These are phyloP conservation scores for Urophycis tenuis DNA, from an alignment of 2,797 vertebrate species.

Conservation along the genomic window DNA sequence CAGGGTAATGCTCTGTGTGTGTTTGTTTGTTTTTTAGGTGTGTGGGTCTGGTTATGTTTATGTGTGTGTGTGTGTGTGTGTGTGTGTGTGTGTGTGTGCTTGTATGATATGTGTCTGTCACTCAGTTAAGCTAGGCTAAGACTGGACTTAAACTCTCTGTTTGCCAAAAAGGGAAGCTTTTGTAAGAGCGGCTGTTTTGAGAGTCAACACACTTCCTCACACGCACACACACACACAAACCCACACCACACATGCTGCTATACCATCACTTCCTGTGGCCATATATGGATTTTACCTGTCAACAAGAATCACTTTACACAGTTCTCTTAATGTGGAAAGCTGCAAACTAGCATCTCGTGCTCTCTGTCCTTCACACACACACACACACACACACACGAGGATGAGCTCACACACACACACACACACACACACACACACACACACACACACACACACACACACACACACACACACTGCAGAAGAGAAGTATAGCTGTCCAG, in stretches of 20 bases:
- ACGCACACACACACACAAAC: neutral
- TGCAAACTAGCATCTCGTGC: too few relatives aligned
- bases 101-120: conserved; percentile 1
- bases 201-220: neutral
- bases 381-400: too few relatives aligned
- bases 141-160: neutral
- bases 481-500: neutral
- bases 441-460: too few relatives aligned
- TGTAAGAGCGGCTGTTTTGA: neutral
- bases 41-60: too few relatives aligned
- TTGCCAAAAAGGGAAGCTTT: neutral
- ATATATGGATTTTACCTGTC: neutral
- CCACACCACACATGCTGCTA: neutral
- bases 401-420: too few relatives aligned
- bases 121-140: neutral
- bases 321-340: neutral
- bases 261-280: neutral
- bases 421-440: too few relatives aligned
- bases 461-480: too few relatives aligned
- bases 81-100: conserved; percentile 1
- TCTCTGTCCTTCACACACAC: too few relatives aligned
- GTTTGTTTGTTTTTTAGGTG: neutral
- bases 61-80: neutral
- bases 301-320: neutral
- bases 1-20: neutral